phyloP scores from a whole-genome alignment of 2,888 invertebrate species.

The Sympetrum striolatum region DNA sequence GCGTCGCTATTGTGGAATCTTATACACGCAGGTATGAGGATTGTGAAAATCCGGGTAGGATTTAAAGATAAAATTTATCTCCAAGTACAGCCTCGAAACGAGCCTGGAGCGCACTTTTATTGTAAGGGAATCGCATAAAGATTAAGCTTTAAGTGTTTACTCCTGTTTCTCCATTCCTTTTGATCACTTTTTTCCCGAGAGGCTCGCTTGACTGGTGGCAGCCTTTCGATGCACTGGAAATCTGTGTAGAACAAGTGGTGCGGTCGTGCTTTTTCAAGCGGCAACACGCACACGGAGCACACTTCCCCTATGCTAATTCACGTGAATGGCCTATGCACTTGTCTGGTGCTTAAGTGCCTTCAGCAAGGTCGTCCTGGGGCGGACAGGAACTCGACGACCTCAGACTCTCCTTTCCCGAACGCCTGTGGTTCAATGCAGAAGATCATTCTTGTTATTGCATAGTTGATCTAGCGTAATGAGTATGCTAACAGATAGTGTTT shows the following conservation, averaged over 20 bases:
- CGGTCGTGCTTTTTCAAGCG: background rate
- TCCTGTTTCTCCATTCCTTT: background rate
- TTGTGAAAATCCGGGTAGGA: no score
- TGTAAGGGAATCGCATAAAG: no score
- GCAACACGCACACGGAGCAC: background rate
- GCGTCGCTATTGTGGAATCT: no score
- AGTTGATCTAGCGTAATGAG: no score
- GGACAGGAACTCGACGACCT: background rate
- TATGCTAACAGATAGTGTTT: no score
- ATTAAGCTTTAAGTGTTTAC: background rate
- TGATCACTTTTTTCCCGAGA: background rate
- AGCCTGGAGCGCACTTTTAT: no score
- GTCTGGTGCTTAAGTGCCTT: background rate
- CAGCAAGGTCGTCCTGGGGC: background rate
- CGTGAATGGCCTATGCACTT: background rate
- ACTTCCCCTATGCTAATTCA: background rate
- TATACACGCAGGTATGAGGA: no score
- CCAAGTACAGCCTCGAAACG: no score
- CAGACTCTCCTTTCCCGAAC: background rate
- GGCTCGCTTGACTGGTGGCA: background rate
- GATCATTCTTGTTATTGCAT: no score
- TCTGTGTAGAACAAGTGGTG: background rate
- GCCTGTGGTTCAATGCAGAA: no score
- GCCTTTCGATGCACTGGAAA: background rate
- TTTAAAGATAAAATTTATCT: no score